These are phyloP conservation scores for Oncopodura yosiiana DNA, from an alignment of 1,140 invertebrate species.

Conservation along the genomic window DNA sequence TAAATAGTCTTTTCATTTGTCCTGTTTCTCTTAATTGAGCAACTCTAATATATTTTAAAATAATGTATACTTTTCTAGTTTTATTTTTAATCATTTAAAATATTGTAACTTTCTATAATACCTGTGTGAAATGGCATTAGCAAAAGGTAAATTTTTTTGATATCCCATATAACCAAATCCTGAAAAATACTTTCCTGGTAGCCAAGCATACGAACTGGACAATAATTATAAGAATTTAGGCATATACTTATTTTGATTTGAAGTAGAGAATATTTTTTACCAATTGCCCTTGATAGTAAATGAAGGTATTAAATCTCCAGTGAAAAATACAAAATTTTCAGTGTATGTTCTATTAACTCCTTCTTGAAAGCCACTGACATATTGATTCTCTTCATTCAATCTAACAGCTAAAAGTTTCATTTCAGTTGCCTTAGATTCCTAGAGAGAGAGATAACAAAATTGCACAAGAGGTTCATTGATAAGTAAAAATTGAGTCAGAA, in stretches of 20 bases:
- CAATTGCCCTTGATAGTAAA: slow-evolving; percentile 29
- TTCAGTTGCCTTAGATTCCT: slow-evolving; percentile 19
- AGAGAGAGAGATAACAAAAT: background rate
- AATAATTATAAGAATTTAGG: background rate
- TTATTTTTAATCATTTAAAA: no score
- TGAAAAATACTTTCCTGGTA: slow-evolving; percentile 31
- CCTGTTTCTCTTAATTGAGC: slow-evolving; percentile 22
- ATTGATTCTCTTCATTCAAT: slow-evolving; percentile 9
- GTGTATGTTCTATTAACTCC: slow-evolving; percentile 24
- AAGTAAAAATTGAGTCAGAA: background rate
- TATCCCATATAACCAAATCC: slow-evolving; percentile 35
- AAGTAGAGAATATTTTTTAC: background rate
- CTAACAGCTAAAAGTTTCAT: slow-evolving; percentile 20
- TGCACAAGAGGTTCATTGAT: background rate
- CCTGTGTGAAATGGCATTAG: slow-evolving; percentile 20
- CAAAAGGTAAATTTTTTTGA: slow-evolving; percentile 28
- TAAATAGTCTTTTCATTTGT: slow-evolving; percentile 22
- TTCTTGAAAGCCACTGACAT: slow-evolving; percentile 20
- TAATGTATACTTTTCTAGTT: background rate
- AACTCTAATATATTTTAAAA: slow-evolving; percentile 7
- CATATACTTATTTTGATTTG: background rate
- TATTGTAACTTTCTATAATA: no score
- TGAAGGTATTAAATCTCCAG: slow-evolving; percentile 28
- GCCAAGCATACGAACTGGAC: slow-evolving; percentile 23
- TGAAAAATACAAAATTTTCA: slow-evolving; percentile 29